These are phyloP conservation scores for Chrysoperla carnea DNA, from an alignment of 1,140 invertebrate genomes.

Conservation along the genomic window DNA sequence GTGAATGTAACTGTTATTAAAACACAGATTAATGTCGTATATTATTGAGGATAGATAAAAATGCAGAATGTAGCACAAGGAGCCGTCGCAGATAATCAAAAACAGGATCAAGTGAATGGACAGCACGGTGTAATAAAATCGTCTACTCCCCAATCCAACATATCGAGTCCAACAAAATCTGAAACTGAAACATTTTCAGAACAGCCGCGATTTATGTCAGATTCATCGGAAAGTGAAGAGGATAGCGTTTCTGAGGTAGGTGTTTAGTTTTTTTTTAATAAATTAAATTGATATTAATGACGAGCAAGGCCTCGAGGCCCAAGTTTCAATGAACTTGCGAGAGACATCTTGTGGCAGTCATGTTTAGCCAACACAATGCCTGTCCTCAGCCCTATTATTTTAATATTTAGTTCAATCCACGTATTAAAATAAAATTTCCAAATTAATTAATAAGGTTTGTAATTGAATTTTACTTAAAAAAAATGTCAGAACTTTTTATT, in stretches of 20 bases:
- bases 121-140: constrained; percentile 35
- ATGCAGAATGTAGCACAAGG: constrained; percentile 78
- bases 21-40: constrained; percentile 17
- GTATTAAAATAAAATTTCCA: neutral
- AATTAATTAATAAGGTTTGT: neutral
- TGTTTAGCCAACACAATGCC: constrained; percentile 11
- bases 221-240: constrained; percentile 81
- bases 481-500: neutral
- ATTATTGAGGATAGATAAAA: constrained; percentile 48
- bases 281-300: constrained; percentile 1
- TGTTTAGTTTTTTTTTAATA: constrained; percentile 5
- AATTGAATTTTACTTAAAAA: neutral
- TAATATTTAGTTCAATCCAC: neutral
- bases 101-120: constrained; percentile 46
- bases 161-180: constrained; percentile 49
- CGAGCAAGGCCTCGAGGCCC: constrained; percentile 6
- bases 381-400: constrained; percentile 12
- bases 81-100: constrained; percentile 52
- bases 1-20: constrained; percentile 6
- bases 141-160: constrained; percentile 38
- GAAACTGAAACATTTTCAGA: constrained; percentile 61
- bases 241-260: constrained; percentile 82
- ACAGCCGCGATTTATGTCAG: constrained; percentile 68
- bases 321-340: constrained; percentile 23
- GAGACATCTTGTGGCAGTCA: constrained; percentile 23